Evolutionary conservation across 2,113 vertebrate species (phyloP), one percentile per base, ranked within the genome.

Genomic region (Macaca nemestrina): DNA sequence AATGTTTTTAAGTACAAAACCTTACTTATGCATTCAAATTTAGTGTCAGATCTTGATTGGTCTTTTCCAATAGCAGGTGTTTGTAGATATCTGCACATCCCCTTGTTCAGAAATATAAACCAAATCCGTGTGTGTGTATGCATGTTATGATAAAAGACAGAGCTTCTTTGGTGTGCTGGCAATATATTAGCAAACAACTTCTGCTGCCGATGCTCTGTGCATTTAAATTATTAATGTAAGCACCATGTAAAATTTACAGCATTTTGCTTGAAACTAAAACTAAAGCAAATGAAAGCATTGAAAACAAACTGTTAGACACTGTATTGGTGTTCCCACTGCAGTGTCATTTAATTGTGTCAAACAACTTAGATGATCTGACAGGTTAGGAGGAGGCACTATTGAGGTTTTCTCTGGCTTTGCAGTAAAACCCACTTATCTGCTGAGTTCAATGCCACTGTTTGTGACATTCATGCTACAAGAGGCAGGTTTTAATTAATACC

Each of bases 201-300:
- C 45, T 76, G 12, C 27, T 76, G 12, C 79, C 55, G 7, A 4
- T 90, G 25, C 20, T 90, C 13, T 85, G 9, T 83, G 55, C 38
- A 48, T 88, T 84, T 88, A 75, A 68, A 80, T 73, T 61, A 75
- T 55, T 68, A 61, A 79, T 20, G 7, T 92, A 87, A 61, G 32
- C 64, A 75, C 9, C 0, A 8, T 30, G 16, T 48, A 97, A 45
- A 40, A 92, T 55, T 87, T 61, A 82, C 1, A 75, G 16, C 8
- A 40, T 82, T 89, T 92, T 79, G 48, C 64, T 86, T 92, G 45
- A 40, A 96, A 82, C n/a, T 72, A 64, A 87, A 95, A 81, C 30
- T 35, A 57, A 97, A 90, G 38, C 14, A 85, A 96, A 80, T 90
- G 50, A 90, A 45, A 90, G 6, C 23, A 83, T n/a, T 83, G 40